Conservation (phyloP, 2,888 invertebrate species). For the Habroteleia sp. region DNA sequence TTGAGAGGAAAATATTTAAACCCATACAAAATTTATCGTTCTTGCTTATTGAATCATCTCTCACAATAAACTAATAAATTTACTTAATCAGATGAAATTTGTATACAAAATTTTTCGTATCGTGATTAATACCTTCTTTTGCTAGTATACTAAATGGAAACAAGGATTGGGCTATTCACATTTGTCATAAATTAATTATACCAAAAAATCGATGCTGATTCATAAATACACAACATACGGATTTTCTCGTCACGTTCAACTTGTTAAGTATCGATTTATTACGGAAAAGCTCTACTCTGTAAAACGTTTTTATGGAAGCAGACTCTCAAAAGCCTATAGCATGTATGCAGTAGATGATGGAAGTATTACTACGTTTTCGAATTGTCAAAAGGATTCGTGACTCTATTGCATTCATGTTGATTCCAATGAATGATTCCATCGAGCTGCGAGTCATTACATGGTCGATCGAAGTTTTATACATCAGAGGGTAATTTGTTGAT, state of each 20-base stretch:
- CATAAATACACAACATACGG: conserved; percentile 36
- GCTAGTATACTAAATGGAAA: too few relatives aligned
- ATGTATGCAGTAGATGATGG: conserved; percentile 59
- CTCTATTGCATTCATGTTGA: conserved; percentile 67
- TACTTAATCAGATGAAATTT: too few relatives aligned
- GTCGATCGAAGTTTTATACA: conserved; percentile 68
- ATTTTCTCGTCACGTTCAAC: conserved; percentile 50
- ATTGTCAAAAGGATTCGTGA: conserved; percentile 63
- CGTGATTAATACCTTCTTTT: too few relatives aligned
- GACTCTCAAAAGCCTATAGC: conserved; percentile 56
- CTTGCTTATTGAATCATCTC: too few relatives aligned
- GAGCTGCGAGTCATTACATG: conserved; percentile 74
- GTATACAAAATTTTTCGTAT: too few relatives aligned
- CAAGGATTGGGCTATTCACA: conserved; percentile 26
- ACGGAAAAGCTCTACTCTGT: conserved; percentile 53
- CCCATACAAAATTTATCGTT: too few relatives aligned
- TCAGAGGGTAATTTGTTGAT: conserved; percentile 60
- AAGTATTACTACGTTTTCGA: conserved; percentile 61
- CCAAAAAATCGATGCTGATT: conserved; percentile 18
- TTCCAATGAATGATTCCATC: conserved; percentile 75
- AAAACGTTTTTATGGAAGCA: conserved; percentile 50
- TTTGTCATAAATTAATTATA: conserved; percentile 51
- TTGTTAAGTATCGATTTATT: conserved; percentile 63
- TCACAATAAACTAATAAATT: too few relatives aligned
- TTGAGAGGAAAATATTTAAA: too few relatives aligned